Base-by-base conservation (phyloP, 1,140 invertebrate genomes). In the Eupeodes corollae region DNA sequence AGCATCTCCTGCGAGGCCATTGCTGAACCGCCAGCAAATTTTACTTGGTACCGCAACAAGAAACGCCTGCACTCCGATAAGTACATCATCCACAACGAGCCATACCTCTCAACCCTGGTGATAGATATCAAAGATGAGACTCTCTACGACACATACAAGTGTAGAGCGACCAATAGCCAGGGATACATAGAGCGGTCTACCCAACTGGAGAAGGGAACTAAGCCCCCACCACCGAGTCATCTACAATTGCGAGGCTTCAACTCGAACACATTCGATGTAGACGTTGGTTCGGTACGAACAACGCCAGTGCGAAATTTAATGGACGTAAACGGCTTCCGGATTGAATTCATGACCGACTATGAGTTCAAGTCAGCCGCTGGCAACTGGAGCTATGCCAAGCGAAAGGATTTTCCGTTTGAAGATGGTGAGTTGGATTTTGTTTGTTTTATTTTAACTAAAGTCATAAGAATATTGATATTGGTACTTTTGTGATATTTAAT, bases 1-100 rank as follows among this genome's bases (percentile, higher is more conserved):
- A 73, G 75, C 50, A 63, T 80, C 26, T 72, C 71, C 31, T 80
- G 78, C 51, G 71, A 74, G 47, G 75, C 75, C 0, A 58, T 65
- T 18, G 76, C 76, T 1, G 73, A 78, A 52, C 78, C 78, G 3
- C 66, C 70, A 15, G 73, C 77, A 1, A 71, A 63, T 32, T 79
- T 79, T 53, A 65, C 67, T 16, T 79, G 78, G 77, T 63, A 69
- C 33, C 59, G 66, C 21, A 60, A 64, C 41, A 55, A 67, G 40
- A 63, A 69, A 54, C 54, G 54, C 12, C 35, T 70, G 37, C 48
- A 58, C 46, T 58, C 60, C 55, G 58, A 57, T 15, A 55, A 54
- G 34, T 58, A 51, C 16, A 61, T 65, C 30, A 63, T 69, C n/a
- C 55, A 59, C 48, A 57, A 62, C 9, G 56, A 57, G 41, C 55